phyloP scores from a whole-genome alignment of 1,140 invertebrate genomes.

The Frieseomelitta varia region DNA sequence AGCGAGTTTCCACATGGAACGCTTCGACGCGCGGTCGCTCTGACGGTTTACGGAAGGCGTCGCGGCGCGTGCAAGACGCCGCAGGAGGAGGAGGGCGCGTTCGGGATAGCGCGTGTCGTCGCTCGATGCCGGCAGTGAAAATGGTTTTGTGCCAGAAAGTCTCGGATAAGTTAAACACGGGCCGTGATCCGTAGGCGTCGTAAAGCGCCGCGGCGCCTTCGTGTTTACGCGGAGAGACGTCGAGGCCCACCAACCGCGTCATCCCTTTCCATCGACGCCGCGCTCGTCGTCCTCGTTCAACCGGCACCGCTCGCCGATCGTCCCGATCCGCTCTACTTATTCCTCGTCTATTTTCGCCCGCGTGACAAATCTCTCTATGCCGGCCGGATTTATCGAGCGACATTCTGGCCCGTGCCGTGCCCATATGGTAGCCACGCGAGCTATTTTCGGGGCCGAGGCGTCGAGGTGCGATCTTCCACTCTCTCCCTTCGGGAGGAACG shows the following conservation, averaged over 20 bases:
- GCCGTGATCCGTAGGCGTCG: slow-evolving; percentile 74
- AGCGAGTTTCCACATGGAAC: slow-evolving; percentile 6
- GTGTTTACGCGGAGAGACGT: slow-evolving; percentile 77
- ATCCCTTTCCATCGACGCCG: slow-evolving; percentile 62
- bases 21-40: background rate
- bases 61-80: slow-evolving; percentile 60
- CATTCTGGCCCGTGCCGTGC: slow-evolving; percentile 59
- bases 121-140: slow-evolving; percentile 71
- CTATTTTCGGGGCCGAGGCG: slow-evolving; percentile 43
- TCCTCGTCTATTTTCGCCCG: slow-evolving; percentile 65
- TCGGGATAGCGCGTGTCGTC: slow-evolving; percentile 67
- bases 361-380: slow-evolving; percentile 67
- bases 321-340: slow-evolving; percentile 38
- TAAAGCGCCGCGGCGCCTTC: slow-evolving; percentile 80
- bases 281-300: background rate
- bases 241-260: slow-evolving; percentile 76
- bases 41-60: slow-evolving; percentile 68
- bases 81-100: background rate
- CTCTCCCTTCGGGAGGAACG: background rate
- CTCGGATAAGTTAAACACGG: slow-evolving; percentile 77
- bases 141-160: slow-evolving; percentile 75
- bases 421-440: slow-evolving; percentile 64
- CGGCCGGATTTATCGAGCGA: slow-evolving; percentile 68
- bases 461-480: slow-evolving; percentile 48
- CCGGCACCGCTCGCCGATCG: background rate